Evolutionary conservation across 1,140 invertebrate genomes (phyloP).

Genomic region (Eurosta solidaginis): DNA sequence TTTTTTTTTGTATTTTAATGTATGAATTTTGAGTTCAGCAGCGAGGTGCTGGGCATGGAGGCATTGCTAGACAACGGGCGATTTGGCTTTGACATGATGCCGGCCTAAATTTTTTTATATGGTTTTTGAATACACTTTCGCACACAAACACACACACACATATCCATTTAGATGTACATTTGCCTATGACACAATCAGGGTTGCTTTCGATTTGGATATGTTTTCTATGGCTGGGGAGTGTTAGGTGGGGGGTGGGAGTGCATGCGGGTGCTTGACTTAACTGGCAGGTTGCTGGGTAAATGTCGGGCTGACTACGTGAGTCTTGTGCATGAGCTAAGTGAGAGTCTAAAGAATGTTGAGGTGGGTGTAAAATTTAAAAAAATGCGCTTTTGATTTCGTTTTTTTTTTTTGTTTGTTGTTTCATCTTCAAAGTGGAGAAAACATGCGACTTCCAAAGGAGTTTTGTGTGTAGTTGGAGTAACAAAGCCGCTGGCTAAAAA

Average conservation of each 20-base stretch:
- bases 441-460: background rate
- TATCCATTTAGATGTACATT: background rate
- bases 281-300: background rate
- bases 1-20: background rate
- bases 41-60: background rate
- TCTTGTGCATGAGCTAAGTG: background rate
- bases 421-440: background rate
- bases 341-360: background rate
- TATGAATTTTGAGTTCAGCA: background rate
- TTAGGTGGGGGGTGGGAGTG: background rate
- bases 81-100: constrained; percentile 25
- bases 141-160: background rate
- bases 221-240: background rate
- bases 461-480: background rate
- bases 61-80: constrained; percentile 22
- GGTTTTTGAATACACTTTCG: background rate
- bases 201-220: background rate
- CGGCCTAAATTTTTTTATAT: constrained; percentile 27
- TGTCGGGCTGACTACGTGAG: background rate
- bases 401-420: too few relatives aligned
- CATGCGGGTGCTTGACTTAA: background rate
- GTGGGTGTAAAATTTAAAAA: background rate
- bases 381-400: constrained; percentile 25
- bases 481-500: background rate
- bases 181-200: background rate